phyloP scores from a whole-genome alignment of 1,140 invertebrate species.

The Temnothorax longispinosus region DNA sequence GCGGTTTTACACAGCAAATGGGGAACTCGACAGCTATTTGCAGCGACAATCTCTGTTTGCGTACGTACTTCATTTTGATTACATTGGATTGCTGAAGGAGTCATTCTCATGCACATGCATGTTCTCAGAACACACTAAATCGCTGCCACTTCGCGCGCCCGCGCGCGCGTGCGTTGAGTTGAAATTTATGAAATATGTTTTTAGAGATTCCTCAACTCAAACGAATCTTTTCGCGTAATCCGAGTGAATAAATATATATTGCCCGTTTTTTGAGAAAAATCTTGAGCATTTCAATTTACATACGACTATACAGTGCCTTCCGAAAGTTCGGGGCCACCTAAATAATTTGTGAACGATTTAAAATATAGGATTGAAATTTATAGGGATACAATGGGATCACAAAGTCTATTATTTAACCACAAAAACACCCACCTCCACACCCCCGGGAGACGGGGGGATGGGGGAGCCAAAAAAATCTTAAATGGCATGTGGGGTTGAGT shows the following conservation, averaged over 20 bases:
- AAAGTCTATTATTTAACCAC: too few species aligned
- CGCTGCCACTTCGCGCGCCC: not conserved
- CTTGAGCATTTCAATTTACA: too few species aligned
- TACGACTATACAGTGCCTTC: too few species aligned
- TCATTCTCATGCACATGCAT: slow-evolving; percentile 2
- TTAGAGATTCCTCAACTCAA: not conserved
- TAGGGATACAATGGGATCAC: too few species aligned
- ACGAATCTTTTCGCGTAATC: not conserved
- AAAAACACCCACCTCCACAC: too few species aligned
- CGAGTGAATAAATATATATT: slow-evolving; percentile 8
- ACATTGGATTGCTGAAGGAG: not conserved
- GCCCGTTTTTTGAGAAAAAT: too few species aligned
- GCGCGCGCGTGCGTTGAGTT: not conserved
- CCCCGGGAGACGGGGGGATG: too few species aligned
- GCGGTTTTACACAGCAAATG: not conserved
- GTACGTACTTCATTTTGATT: slow-evolving; percentile 24
- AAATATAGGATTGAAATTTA: too few species aligned
- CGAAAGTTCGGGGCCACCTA: too few species aligned
- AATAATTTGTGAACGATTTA: too few species aligned
- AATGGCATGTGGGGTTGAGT: too few species aligned
- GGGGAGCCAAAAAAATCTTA: too few species aligned
- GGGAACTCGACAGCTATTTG: slow-evolving; percentile 19
- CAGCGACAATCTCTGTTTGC: slow-evolving; percentile 5
- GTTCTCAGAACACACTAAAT: slow-evolving; percentile 15
- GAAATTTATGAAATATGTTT: slow-evolving; percentile 14